Percentiles rank a stretch among this genome's conserved stretches.
Conservation (phyloP, 2,888 invertebrate genomes). For the Andricus quercusramuli region DNA sequence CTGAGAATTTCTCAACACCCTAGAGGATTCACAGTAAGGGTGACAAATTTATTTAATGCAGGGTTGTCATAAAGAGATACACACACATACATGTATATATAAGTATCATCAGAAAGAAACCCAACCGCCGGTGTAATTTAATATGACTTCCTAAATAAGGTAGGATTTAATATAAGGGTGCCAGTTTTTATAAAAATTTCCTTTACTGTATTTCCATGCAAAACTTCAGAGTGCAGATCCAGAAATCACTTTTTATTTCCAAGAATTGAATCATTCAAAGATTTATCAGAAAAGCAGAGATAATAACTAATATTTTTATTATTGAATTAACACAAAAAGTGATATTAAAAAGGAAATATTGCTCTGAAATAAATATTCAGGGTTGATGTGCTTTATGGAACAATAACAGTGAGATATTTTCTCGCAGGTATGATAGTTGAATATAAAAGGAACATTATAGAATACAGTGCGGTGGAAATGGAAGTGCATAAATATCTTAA, state of each 20-base stretch:
- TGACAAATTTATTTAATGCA: slow-evolving; percentile 29
- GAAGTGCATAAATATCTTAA: slow-evolving; percentile 9
- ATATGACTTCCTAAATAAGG: neutral
- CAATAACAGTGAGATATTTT: slow-evolving; percentile 23
- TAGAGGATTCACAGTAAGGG: slow-evolving; percentile 1
- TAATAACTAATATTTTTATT: neutral
- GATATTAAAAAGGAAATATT: neutral
- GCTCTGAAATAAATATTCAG: neutral
- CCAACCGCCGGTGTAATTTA: neutral
- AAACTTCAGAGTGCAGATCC: neutral
- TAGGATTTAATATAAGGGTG: neutral
- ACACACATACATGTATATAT: neutral
- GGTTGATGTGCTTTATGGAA: neutral
- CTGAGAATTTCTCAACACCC: neutral
- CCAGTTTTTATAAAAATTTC: neutral
- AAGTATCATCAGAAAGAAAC: neutral
- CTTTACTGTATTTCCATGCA: neutral
- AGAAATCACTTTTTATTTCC: neutral
- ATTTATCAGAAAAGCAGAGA: neutral
- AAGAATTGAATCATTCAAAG: neutral
- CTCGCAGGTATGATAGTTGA: neutral
- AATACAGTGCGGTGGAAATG: neutral
- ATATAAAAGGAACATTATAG: slow-evolving; percentile 21
- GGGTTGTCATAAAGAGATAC: neutral
- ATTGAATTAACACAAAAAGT: too few species aligned